A percentile compares a stretch with the other conserved stretches of the same genome.
These are phyloP conservation scores for Digitonthophagus gazella DNA, from an alignment of 2,888 invertebrate genomes.

Conservation along the genomic window DNA sequence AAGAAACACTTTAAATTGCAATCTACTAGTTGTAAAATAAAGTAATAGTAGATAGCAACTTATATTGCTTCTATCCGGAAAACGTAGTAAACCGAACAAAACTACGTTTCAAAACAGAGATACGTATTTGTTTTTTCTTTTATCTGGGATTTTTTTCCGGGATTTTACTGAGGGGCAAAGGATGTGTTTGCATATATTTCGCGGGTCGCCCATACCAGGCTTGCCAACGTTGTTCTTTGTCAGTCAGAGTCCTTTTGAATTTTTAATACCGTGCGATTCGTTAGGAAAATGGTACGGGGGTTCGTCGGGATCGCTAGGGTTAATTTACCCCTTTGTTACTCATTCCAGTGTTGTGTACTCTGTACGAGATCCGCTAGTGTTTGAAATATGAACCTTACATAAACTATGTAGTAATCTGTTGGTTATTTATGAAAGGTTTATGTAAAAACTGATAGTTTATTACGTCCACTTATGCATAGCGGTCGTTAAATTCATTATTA, in stretches of 20 bases:
- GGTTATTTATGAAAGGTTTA: neutral
- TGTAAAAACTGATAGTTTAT: too few species aligned
- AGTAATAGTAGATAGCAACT: neutral
- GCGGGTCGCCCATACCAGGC: neutral
- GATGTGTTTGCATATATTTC: conserved; percentile 2
- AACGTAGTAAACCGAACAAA: neutral
- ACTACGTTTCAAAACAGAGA: neutral
- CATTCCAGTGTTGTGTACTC: neutral
- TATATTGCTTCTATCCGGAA: neutral
- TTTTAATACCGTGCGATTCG: conserved; percentile 15
- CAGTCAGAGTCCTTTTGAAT: conserved; percentile 8
- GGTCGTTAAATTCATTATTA: too few species aligned
- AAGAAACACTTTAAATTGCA: too few species aligned
- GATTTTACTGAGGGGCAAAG: neutral
- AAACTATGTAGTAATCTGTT: too few species aligned
- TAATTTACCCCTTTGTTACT: neutral
- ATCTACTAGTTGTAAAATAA: too few species aligned
- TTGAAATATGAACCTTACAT: neutral
- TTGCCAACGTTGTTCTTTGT: neutral
- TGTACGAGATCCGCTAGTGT: neutral
- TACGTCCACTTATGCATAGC: too few species aligned
- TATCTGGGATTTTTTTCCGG: neutral
- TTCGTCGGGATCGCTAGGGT: neutral
- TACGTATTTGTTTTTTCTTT: conserved; percentile 9
- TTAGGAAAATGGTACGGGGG: conserved; percentile 9